These are phyloP conservation scores for Drosophila tsacasi DNA, from an alignment of 1,140 invertebrate species.

Conservation along the genomic window DNA sequence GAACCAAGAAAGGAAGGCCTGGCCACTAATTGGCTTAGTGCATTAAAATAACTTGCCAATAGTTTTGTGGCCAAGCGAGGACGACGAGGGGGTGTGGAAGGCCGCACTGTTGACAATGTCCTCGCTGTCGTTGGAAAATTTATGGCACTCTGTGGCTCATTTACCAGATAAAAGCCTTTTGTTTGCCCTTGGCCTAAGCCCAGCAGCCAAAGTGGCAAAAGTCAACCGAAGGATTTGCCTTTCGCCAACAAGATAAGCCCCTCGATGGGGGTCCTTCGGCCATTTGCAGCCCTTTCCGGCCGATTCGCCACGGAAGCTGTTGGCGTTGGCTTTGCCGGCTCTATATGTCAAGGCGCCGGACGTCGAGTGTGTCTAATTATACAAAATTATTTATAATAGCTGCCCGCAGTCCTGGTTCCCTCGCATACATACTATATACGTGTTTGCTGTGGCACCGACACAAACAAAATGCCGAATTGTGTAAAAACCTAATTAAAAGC, in stretches of 20 bases:
- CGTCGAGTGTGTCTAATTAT: constrained; percentile 81
- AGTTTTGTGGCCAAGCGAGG: constrained; percentile 67
- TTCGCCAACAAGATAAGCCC: constrained; percentile 46
- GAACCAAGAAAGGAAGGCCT: constrained; percentile 58
- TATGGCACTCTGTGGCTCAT: constrained; percentile 80
- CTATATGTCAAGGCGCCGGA: constrained; percentile 72
- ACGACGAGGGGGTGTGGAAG: constrained; percentile 4
- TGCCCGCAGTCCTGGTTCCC: constrained; percentile 38
- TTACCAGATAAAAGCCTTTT: constrained; percentile 79
- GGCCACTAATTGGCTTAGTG: constrained; percentile 82
- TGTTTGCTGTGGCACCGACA: constrained; percentile 37
- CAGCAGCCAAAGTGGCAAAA: constrained; percentile 54
- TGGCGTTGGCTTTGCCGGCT: constrained; percentile 19
- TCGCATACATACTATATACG: background rate
- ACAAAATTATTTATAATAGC: constrained; percentile 82
- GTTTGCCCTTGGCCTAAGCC: constrained; percentile 65
- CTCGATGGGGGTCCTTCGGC: constrained; percentile 25
- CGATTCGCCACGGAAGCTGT: constrained; percentile 42
- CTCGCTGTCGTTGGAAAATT: constrained; percentile 75
- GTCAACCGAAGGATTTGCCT: constrained; percentile 58
- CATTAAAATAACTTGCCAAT: constrained; percentile 83
- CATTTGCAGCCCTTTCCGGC: constrained; percentile 14
- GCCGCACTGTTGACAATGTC: constrained; percentile 55
- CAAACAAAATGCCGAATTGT: constrained; percentile 65
- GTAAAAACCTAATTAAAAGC: constrained; percentile 83